phyloP scores from a whole-genome alignment of 2,113 vertebrate species.

The Campylomormyrus tamandua region DNA sequence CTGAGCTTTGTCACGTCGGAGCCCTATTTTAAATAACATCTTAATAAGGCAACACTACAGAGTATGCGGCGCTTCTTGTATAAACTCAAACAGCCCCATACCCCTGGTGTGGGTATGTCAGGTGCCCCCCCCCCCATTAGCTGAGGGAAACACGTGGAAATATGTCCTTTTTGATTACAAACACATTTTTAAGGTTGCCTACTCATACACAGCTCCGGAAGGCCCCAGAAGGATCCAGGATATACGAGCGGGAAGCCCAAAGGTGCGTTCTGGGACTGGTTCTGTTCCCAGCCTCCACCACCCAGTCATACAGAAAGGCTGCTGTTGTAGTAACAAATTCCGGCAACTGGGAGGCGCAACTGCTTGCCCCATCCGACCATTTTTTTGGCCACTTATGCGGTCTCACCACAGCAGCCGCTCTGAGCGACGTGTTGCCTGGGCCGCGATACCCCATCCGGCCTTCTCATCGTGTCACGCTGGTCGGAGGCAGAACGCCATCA shows the following conservation, averaged over 20 bases:
- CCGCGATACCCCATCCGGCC: background rate
- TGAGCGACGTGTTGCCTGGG: background rate
- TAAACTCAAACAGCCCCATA: background rate
- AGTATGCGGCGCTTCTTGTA: background rate
- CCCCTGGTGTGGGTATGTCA: too few species aligned
- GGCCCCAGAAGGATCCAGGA: background rate
- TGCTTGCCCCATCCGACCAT: too few species aligned
- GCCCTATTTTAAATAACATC: background rate
- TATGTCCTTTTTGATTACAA: background rate
- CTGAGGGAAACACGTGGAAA: background rate
- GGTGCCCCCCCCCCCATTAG: background rate
- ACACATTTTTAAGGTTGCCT: background rate
- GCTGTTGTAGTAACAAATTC: background rate
- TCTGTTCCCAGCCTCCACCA: background rate
- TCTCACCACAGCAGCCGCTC: background rate
- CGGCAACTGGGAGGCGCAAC: background rate
- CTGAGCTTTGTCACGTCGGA: background rate
- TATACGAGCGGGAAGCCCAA: background rate
- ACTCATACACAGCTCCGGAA: background rate
- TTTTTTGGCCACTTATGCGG: too few species aligned
- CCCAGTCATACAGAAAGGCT: background rate
- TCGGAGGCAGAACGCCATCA: background rate
- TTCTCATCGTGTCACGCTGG: background rate
- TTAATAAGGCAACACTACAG: background rate
- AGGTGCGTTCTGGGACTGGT: background rate